phyloP scores from a whole-genome alignment of 2,888 invertebrate species.

The Agrypnus murinus region DNA sequence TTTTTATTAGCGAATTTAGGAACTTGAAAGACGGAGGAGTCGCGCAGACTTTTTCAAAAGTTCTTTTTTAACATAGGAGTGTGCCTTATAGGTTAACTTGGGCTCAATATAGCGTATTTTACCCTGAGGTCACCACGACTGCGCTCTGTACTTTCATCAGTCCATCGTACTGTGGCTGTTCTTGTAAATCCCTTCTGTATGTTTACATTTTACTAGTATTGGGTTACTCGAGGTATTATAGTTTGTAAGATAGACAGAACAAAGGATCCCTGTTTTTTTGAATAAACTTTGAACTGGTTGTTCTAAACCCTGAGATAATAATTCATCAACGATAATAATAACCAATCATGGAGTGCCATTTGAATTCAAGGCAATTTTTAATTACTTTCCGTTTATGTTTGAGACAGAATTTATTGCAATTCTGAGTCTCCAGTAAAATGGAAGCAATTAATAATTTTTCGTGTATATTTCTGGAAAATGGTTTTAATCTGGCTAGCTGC shows the following conservation, averaged over 20 bases:
- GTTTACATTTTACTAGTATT: conserved; percentile 35
- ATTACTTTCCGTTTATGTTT: too few species aligned
- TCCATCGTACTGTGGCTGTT: conserved; percentile 10
- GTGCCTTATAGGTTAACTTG: conserved; percentile 43
- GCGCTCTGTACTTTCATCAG: conserved; percentile 32
- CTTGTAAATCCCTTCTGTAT: conserved; percentile 33
- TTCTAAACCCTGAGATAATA: too few species aligned
- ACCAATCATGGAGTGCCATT: too few species aligned
- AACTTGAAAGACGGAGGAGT: conserved; percentile 31
- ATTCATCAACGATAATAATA: too few species aligned
- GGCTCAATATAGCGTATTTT: conserved; percentile 39
- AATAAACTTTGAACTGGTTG: background rate
- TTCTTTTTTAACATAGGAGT: conserved; percentile 31
- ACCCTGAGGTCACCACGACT: conserved; percentile 36
- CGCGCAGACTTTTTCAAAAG: conserved; percentile 38
- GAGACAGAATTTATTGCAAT: background rate
- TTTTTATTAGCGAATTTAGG: conserved; percentile 43
- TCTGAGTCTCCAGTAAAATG: background rate
- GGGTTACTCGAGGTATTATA: conserved; percentile 21
- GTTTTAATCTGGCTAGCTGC: background rate
- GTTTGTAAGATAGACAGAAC: conserved; percentile 7
- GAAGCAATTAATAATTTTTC: conserved; percentile 4
- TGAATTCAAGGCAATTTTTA: too few species aligned
- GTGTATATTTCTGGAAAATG: background rate
- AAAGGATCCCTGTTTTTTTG: conserved; percentile 2